Conservation (phyloP, 2,113 vertebrate genomes). For the Myodes glareolus region DNA sequence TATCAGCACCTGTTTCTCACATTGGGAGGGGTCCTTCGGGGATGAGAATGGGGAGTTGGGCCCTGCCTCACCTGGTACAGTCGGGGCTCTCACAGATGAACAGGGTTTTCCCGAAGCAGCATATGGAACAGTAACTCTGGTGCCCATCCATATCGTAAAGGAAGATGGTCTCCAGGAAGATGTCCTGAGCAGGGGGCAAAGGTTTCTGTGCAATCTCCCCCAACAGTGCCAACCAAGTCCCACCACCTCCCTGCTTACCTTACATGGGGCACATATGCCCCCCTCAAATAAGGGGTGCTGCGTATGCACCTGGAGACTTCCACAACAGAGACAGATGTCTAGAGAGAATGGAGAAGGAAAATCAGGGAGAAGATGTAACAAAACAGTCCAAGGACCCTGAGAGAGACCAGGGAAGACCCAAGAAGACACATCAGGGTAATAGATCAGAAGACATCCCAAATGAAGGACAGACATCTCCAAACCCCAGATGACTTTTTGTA, state of each 20-base stretch:
- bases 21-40: neutral
- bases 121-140: constrained; percentile 78
- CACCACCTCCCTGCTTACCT: constrained; percentile 18
- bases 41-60: neutral
- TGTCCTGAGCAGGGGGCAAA: constrained; percentile 67
- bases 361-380: neutral
- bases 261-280: constrained; percentile 51
- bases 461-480: rapidly evolving
- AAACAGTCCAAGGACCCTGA: neutral
- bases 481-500: too few species aligned
- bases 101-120: constrained; percentile 61
- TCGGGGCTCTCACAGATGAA: constrained; percentile 73
- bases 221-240: rapidly evolving
- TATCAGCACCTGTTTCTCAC: rapidly evolving
- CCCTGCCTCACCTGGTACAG: constrained; percentile 75
- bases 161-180: constrained; percentile 77
- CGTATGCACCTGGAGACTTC: constrained; percentile 48
- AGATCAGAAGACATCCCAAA: neutral
- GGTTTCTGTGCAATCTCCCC: neutral
- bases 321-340: constrained; percentile 75
- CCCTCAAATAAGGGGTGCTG: constrained; percentile 72
- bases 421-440: neutral
- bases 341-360: neutral
- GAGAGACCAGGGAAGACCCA: neutral
- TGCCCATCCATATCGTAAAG: constrained; percentile 72